Conservation (phyloP, 1,140 invertebrate genomes). For the Bradynema listronoti region DNA sequence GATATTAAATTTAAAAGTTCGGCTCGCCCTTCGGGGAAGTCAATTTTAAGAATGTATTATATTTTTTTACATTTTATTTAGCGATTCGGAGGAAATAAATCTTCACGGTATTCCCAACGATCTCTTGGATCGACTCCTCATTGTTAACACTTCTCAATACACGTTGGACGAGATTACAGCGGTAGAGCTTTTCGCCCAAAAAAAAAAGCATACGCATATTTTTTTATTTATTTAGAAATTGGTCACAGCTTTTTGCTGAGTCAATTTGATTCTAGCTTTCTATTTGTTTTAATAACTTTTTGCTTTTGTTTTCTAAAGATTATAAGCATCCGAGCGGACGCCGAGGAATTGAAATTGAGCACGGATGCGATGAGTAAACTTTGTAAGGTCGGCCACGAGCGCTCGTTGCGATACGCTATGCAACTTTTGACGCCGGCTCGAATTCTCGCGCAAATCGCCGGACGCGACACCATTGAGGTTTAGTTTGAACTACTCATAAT, state of each 20-base stretch:
- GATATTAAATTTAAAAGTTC: too few relatives aligned
- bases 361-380: slow-evolving; percentile 73
- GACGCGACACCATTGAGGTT: slow-evolving; percentile 61
- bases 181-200: slow-evolving; percentile 57
- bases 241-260: too few relatives aligned
- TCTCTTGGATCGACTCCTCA: slow-evolving; percentile 74
- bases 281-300: too few relatives aligned
- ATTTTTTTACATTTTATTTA: slow-evolving; percentile 58
- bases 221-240: too few relatives aligned
- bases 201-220: too few relatives aligned
- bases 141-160: slow-evolving; percentile 83
- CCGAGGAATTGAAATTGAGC: slow-evolving; percentile 80
- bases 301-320: too few relatives aligned
- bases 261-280: too few relatives aligned
- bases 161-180: slow-evolving; percentile 70
- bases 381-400: slow-evolving; percentile 74
- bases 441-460: slow-evolving; percentile 80
- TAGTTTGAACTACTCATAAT: too few relatives aligned
- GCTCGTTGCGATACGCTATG: slow-evolving; percentile 85
- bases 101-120: slow-evolving; percentile 89
- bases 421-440: slow-evolving; percentile 85
- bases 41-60: too few relatives aligned
- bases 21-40: too few relatives aligned
- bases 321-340: slow-evolving; percentile 77
- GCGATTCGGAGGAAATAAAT: slow-evolving; percentile 88